Conservation (phyloP, 2,888 invertebrate genomes). For the Drosophila leonis region DNA sequence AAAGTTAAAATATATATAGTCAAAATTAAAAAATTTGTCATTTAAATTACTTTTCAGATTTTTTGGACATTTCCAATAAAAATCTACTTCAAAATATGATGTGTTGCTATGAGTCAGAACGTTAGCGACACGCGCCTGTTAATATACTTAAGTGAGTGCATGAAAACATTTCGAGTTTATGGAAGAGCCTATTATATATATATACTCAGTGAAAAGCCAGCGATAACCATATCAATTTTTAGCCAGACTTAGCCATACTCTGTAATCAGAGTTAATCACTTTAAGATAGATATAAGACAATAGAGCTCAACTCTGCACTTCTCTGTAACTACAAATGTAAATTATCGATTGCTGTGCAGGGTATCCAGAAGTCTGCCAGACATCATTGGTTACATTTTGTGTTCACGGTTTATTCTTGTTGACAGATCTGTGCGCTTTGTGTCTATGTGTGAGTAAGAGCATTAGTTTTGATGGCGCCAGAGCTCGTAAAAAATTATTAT, state of each 20-base stretch:
- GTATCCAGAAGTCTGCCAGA: background rate
- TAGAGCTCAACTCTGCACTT: no score
- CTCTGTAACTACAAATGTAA: no score
- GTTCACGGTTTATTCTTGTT: constrained; percentile 25
- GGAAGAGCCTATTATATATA: background rate
- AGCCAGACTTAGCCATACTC: background rate
- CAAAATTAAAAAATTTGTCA: no score
- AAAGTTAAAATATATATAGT: no score
- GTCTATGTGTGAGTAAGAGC: constrained; percentile 6
- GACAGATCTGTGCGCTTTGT: constrained; percentile 26
- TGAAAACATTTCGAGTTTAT: background rate
- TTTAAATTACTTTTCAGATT: background rate
- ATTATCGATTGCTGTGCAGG: no score
- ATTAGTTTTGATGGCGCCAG: constrained; percentile 42
- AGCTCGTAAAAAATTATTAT: constrained; percentile 62
- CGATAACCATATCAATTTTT: background rate
- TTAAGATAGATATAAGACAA: background rate
- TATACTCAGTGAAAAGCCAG: background rate
- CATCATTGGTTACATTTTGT: constrained; percentile 6
- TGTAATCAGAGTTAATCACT: background rate
- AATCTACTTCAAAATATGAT: background rate
- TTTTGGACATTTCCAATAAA: background rate
- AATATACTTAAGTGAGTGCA: constrained; percentile 2
- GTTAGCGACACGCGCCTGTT: background rate
- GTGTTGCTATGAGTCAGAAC: background rate